Conservation (phyloP, 2,113 vertebrate species). For the Pagrus major region DNA sequence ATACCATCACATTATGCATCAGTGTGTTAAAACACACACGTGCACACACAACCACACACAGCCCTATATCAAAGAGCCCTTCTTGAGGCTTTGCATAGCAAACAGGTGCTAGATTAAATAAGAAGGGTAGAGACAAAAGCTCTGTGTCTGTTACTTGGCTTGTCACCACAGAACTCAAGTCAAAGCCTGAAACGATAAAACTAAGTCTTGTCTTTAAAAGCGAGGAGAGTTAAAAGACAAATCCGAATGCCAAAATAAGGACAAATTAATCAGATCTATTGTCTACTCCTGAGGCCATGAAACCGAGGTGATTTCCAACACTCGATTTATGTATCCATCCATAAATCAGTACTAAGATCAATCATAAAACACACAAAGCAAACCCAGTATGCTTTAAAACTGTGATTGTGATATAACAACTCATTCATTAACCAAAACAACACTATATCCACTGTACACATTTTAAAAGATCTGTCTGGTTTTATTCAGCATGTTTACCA, state of each 20-base stretch:
- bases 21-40: conserved; percentile 31
- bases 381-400: not conserved
- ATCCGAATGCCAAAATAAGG: conserved; percentile 33
- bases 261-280: conserved; percentile 44
- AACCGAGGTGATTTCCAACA: conserved; percentile 19
- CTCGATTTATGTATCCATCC: not conserved
- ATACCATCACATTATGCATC: conserved; percentile 59
- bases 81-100: conserved; percentile 76
- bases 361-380: not conserved
- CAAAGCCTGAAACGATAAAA: conserved; percentile 70
- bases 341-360: not conserved
- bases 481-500: no score
- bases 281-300: conserved; percentile 1
- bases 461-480: no score
- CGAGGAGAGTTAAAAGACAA: conserved; percentile 33
- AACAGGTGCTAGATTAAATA: conserved; percentile 82
- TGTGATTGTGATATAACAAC: not conserved
- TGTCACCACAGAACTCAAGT: conserved; percentile 66
- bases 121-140: conserved; percentile 71
- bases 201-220: conserved; percentile 35
- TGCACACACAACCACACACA: conserved; percentile 37
- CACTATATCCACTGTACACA: not conserved
- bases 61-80: conserved; percentile 75
- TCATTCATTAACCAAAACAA: not conserved
- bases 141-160: conserved; percentile 73